These are phyloP conservation scores for Idaea biselata DNA, from an alignment of 2,888 invertebrate species.

Conservation along the genomic window DNA sequence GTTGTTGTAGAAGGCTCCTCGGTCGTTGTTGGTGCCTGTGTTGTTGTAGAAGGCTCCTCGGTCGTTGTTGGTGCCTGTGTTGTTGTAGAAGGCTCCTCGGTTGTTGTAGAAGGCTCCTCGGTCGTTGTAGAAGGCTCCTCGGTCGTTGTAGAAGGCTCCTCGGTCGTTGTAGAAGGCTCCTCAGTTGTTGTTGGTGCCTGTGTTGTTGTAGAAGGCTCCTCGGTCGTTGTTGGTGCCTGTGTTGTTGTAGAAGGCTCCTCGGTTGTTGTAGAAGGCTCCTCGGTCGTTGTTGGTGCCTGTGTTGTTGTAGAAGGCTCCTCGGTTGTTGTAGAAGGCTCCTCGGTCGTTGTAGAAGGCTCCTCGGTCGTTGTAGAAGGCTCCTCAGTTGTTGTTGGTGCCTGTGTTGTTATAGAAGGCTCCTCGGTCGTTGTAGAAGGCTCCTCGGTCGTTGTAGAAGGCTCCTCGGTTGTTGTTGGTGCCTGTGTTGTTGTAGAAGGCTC, in stretches of 20 bases:
- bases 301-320: background rate
- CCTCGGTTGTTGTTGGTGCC: conserved; percentile 12
- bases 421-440: conserved; percentile 9
- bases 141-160: conserved; percentile 5
- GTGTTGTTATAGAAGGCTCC: background rate
- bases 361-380: background rate
- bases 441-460: conserved; percentile 5
- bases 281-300: background rate
- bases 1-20: conserved; percentile 5
- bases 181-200: conserved; percentile 10
- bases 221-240: background rate
- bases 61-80: conserved; percentile 9
- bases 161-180: conserved; percentile 2
- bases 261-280: conserved; percentile 7
- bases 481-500: conserved; percentile 7
- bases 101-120: conserved; percentile 10
- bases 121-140: conserved; percentile 8
- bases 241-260: conserved; percentile 9
- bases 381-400: background rate
- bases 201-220: conserved; percentile 10
- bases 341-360: background rate
- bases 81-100: conserved; percentile 15
- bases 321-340: background rate
- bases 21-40: conserved; percentile 7
- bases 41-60: conserved; percentile 3